phyloP scores from a whole-genome alignment of 2,888 invertebrate species.

The Hemaris fuciformis region DNA sequence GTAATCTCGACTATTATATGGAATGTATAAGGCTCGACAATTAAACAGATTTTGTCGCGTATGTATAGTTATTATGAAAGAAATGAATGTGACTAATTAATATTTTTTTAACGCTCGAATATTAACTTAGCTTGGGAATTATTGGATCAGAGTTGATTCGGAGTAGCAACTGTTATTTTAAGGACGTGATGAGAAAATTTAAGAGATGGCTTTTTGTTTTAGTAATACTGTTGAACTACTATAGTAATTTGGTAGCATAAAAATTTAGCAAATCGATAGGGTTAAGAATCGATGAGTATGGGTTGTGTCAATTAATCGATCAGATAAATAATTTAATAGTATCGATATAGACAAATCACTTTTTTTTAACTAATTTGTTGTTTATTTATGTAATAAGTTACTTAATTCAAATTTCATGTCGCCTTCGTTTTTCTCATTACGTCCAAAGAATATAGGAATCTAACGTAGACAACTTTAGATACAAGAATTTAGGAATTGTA shows the following conservation, averaged over 20 bases:
- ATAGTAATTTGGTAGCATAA: too few species aligned
- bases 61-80: slow-evolving; percentile 29
- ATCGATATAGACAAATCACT: background rate
- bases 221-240: too few species aligned
- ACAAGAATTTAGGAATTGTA: background rate
- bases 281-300: background rate
- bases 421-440: slow-evolving; percentile 20
- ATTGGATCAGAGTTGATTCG: background rate
- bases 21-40: background rate
- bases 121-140: slow-evolving; percentile 19
- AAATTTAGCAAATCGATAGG: too few species aligned
- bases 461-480: slow-evolving; percentile 16
- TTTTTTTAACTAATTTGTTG: background rate
- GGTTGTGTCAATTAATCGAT: background rate
- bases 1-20: background rate
- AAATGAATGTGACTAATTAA: slow-evolving; percentile 26
- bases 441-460: slow-evolving; percentile 15
- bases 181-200: background rate
- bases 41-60: background rate
- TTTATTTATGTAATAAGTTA: too few species aligned
- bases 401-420: background rate
- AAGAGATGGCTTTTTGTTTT: background rate
- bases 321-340: background rate
- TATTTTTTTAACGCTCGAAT: slow-evolving; percentile 50
- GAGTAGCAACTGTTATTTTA: background rate